phyloP scores from a whole-genome alignment of 2,888 invertebrate species.

The Leuctra nigra region DNA sequence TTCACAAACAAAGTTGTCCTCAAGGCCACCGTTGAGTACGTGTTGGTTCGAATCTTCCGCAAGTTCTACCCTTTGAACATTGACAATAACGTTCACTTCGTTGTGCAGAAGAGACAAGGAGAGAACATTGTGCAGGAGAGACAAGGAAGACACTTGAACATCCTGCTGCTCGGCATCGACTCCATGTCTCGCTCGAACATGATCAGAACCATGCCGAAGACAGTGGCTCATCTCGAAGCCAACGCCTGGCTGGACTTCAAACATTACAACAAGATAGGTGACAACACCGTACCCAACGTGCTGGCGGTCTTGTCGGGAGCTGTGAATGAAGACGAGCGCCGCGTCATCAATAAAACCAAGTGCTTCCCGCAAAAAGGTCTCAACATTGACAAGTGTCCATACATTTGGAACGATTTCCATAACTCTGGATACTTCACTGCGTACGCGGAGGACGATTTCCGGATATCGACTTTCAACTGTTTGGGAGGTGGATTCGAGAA shows the following conservation, averaged over 20 bases:
- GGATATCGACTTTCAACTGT: conserved; percentile 69
- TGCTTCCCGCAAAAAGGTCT: no score
- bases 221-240: conserved; percentile 56
- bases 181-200: conserved; percentile 76
- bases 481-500: conserved; percentile 62
- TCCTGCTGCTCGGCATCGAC: conserved; percentile 77
- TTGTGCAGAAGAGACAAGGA: no score
- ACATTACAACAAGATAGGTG: conserved; percentile 64
- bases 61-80: conserved; percentile 33
- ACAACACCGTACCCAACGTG: conserved; percentile 87
- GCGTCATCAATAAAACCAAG: conserved; percentile 29
- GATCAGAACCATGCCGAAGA: conserved; percentile 66
- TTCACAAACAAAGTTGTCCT: conserved; percentile 41
- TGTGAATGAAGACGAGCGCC: no score
- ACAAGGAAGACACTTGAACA: no score
- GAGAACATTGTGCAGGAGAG: no score
- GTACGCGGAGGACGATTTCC: conserved; percentile 69
- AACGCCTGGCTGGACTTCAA: conserved; percentile 64
- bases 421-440: conserved; percentile 67
- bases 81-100: conserved; percentile 51
- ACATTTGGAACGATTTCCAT: conserved; percentile 72
- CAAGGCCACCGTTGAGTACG: conserved; percentile 41
- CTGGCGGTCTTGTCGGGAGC: conserved; percentile 76
- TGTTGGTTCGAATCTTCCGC: conserved; percentile 44
- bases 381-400: conserved; percentile 61